A percentile compares a stretch with the other conserved stretches of the same genome.
phyloP scores from a whole-genome alignment of 2,888 invertebrate genomes.

The Plagiodera versicolora region DNA sequence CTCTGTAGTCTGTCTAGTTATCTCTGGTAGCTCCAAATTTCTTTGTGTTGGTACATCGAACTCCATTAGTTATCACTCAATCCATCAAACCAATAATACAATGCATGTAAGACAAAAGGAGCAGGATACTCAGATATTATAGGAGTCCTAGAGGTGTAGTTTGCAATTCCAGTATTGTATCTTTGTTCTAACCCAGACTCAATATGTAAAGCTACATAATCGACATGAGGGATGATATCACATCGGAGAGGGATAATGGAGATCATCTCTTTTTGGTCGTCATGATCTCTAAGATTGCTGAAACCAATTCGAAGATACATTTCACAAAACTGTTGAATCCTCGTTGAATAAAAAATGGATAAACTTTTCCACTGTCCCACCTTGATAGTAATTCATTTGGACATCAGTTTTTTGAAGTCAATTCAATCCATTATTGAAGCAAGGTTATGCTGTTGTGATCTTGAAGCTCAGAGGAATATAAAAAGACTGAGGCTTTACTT shows the following conservation, averaged over 20 bases:
- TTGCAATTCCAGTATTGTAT: background rate
- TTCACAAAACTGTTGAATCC: too few species aligned
- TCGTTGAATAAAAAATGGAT: too few species aligned
- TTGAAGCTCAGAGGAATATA: constrained; percentile 4
- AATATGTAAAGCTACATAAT: background rate
- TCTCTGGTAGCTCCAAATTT: background rate
- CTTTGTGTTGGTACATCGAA: background rate
- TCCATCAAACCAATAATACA: background rate
- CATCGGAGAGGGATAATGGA: too few species aligned
- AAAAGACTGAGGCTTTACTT: background rate
- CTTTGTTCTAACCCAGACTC: background rate
- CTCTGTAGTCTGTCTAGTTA: too few species aligned
- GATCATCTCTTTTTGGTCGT: too few species aligned
- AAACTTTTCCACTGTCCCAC: too few species aligned
- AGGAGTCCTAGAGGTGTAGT: background rate
- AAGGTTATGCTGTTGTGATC: too few species aligned
- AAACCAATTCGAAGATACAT: too few species aligned
- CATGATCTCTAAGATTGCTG: too few species aligned
- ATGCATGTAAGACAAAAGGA: background rate
- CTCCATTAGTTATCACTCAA: background rate
- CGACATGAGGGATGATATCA: background rate
- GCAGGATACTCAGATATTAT: background rate
- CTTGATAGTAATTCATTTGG: too few species aligned
- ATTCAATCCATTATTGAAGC: too few species aligned
- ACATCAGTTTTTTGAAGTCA: too few species aligned